Percentiles rank a stretch among this genome's conserved stretches.
Conservation (phyloP, 2,888 invertebrate genomes). For the Podotricha telesiphe region DNA sequence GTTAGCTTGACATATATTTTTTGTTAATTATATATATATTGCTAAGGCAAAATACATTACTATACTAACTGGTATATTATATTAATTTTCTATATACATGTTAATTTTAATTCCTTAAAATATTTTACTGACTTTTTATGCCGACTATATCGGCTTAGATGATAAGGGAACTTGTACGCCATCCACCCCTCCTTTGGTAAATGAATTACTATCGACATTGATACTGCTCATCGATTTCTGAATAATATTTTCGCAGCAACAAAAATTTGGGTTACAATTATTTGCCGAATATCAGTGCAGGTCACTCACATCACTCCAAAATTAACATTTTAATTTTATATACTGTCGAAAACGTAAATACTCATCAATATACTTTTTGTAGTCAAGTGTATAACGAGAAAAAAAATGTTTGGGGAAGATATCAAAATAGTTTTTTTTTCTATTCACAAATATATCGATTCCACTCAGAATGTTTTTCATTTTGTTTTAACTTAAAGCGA, state of each 20-base stretch:
- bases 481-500: background rate
- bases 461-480: background rate
- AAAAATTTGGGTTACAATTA: background rate
- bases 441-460: background rate
- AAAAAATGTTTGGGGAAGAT: background rate
- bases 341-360: too few species aligned
- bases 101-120: too few species aligned
- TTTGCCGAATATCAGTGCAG: too few species aligned
- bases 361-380: background rate
- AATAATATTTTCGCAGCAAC: background rate
- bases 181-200: constrained; percentile 16
- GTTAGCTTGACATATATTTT: too few species aligned
- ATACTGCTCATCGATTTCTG: background rate
- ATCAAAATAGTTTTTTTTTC: background rate
- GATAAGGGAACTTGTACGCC: background rate
- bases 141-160: background rate
- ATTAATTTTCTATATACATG: too few species aligned
- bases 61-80: too few species aligned
- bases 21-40: too few species aligned
- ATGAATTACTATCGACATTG: constrained; percentile 30
- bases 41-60: too few species aligned
- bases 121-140: background rate
- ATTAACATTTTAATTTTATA: too few species aligned
- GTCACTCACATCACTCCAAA: too few species aligned
- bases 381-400: background rate